Percentiles rank a stretch among this genome's conserved stretches.
phyloP scores from a whole-genome alignment of 2,888 invertebrate species.

The Sinelater perroti region DNA sequence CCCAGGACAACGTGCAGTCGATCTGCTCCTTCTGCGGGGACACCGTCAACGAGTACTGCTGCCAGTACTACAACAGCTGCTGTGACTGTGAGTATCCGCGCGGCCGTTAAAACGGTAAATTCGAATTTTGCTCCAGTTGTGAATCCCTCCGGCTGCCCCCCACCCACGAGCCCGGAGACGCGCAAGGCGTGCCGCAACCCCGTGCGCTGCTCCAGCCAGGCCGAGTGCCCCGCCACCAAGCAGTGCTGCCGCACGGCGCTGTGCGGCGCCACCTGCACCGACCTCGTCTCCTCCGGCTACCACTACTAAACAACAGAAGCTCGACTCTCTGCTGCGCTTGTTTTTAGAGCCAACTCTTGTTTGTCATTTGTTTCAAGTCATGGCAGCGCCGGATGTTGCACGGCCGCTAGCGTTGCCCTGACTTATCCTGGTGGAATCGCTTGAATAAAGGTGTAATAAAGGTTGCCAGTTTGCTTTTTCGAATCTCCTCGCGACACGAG shows the following conservation, averaged over 20 bases:
- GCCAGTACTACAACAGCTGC: slow-evolving; percentile 39
- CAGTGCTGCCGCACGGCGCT: slow-evolving; percentile 33
- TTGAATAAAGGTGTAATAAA: too few relatives aligned
- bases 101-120: too few relatives aligned
- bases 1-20: slow-evolving; percentile 35
- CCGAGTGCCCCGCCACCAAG: slow-evolving; percentile 26
- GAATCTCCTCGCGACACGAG: too few relatives aligned
- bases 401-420: too few relatives aligned
- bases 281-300: slow-evolving; percentile 20
- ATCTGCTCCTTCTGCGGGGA: slow-evolving; percentile 43
- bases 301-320: too few relatives aligned
- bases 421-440: too few relatives aligned
- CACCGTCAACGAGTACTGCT: slow-evolving; percentile 39
- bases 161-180: slow-evolving; percentile 40
- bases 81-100: slow-evolving; percentile 41
- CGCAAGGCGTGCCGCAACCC: slow-evolving; percentile 32
- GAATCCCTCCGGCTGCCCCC: slow-evolving; percentile 39
- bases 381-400: too few relatives aligned
- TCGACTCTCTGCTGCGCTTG: too few relatives aligned
- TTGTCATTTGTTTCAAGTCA: too few relatives aligned
- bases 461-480: too few relatives aligned
- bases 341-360: too few relatives aligned
- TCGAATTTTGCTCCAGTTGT: slow-evolving; percentile 27
- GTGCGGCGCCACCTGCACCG: slow-evolving; percentile 35
- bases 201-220: slow-evolving; percentile 21